phyloP scores from a whole-genome alignment of 1,140 invertebrate species.

The Drosophila lacteicornis region DNA sequence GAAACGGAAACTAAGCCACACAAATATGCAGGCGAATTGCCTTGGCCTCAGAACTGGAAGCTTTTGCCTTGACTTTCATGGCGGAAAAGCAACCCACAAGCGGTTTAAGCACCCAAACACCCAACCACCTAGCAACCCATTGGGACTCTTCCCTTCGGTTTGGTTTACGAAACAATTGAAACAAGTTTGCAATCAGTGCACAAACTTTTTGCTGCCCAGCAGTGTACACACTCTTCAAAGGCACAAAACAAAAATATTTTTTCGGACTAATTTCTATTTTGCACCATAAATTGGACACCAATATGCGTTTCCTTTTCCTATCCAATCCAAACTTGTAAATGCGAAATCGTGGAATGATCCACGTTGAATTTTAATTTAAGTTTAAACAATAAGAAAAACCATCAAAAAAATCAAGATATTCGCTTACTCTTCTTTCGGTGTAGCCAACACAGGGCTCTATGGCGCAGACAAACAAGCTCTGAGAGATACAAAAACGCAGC shows the following conservation, averaged over 20 bases:
- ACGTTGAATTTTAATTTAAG: not conserved
- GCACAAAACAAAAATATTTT: constrained; percentile 18
- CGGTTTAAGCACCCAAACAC: constrained; percentile 1
- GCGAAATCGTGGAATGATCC: not conserved
- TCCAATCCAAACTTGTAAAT: not conserved
- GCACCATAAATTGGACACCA: not conserved
- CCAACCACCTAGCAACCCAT: constrained; percentile 2
- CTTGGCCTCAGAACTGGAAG: constrained; percentile 48
- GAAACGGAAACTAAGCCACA: constrained; percentile 78
- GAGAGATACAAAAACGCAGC: constrained; percentile 71
- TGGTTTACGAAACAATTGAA: constrained; percentile 77
- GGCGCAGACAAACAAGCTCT: constrained; percentile 52
- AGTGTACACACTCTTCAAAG: constrained; percentile 15
- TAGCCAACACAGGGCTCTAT: not conserved
- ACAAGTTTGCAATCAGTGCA: constrained; percentile 82
- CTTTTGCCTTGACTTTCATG: constrained; percentile 68
- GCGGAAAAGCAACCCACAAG: constrained; percentile 24
- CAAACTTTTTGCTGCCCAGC: constrained; percentile 69
- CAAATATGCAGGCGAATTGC: constrained; percentile 73
- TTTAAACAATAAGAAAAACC: no score
- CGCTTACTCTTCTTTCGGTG: not conserved
- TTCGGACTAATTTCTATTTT: constrained; percentile 8
- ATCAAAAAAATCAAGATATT: no score
- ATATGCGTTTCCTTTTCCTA: not conserved
- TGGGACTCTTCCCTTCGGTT: constrained; percentile 34